Evolutionary conservation across 2,113 vertebrate genomes (phyloP).

Genomic region (Chelonoidis abingdonii): DNA sequence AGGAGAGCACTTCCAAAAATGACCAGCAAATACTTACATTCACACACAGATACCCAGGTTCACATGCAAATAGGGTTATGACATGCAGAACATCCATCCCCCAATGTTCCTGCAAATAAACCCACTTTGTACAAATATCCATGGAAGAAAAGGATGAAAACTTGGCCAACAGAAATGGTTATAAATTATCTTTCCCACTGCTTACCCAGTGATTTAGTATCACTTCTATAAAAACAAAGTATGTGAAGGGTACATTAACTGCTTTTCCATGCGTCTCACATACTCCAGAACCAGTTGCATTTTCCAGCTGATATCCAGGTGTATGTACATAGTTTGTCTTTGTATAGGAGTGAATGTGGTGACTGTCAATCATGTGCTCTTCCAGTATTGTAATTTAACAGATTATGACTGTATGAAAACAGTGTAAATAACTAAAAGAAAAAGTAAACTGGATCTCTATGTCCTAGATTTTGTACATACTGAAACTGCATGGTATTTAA

Average conservation of each 20-base stretch:
- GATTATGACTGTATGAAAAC: slow-evolving; percentile 81
- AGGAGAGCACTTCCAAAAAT: neutral
- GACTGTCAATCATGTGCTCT: slow-evolving; percentile 79
- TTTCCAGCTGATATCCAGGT: slow-evolving; percentile 76
- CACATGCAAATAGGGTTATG: rapidly evolving
- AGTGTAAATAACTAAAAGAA: slow-evolving; percentile 85
- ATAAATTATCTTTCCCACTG: slow-evolving; percentile 38
- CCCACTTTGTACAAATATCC: slow-evolving; percentile 27
- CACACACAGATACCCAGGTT: neutral
- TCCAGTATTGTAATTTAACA: slow-evolving; percentile 81
- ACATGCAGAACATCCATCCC: neutral
- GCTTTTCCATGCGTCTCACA: slow-evolving; percentile 50
- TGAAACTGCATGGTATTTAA: slow-evolving; percentile 94
- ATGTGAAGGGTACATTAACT: slow-evolving; percentile 48
- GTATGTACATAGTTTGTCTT: slow-evolving; percentile 83
- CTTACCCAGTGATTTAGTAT: slow-evolving; percentile 37
- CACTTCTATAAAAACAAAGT: slow-evolving; percentile 50
- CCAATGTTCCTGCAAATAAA: slow-evolving; percentile 39
- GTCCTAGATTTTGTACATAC: slow-evolving; percentile 90
- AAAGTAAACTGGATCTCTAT: slow-evolving; percentile 82
- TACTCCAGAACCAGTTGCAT: slow-evolving; percentile 72
- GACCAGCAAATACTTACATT: neutral
- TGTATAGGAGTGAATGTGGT: slow-evolving; percentile 83
- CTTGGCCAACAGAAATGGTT: slow-evolving; percentile 25
- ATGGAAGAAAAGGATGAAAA: slow-evolving; percentile 29